phyloP scores from a whole-genome alignment of 2,113 vertebrate genomes.

The Corythoichthys intestinalis region DNA sequence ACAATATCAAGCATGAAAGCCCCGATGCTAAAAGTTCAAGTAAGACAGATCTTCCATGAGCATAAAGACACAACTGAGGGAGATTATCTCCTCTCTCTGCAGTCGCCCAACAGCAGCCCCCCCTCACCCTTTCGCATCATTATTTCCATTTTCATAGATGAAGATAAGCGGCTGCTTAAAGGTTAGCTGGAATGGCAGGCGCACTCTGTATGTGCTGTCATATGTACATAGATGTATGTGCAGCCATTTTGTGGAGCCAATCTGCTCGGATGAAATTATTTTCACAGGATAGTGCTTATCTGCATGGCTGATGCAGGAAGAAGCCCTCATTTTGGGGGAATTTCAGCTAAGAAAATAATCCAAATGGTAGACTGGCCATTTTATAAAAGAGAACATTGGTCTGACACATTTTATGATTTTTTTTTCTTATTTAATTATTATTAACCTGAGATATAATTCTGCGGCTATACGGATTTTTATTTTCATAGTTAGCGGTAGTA shows the following conservation, averaged over 20 bases:
- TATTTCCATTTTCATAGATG: constrained; percentile 26
- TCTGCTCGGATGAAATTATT: constrained; percentile 54
- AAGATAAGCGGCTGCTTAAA: constrained; percentile 41
- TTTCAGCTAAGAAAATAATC: not conserved
- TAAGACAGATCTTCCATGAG: constrained; percentile 20
- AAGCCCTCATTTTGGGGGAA: constrained; percentile 16
- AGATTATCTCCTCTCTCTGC: constrained; percentile 41
- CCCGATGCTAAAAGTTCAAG: constrained; percentile 8
- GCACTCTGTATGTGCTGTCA: constrained; percentile 41
- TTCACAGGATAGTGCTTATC: constrained; percentile 45
- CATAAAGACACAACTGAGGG: constrained; percentile 28
- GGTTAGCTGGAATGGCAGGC: constrained; percentile 38
- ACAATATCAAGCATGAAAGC: not conserved
- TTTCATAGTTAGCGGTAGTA: too few species aligned
- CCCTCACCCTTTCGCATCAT: constrained; percentile 1
- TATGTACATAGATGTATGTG: constrained; percentile 24
- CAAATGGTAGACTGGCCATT: not conserved
- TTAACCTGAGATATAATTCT: too few species aligned
- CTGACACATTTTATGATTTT: not conserved
- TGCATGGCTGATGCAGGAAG: constrained; percentile 41
- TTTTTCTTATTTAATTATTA: not conserved
- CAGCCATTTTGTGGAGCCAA: constrained; percentile 54
- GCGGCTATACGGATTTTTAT: too few species aligned
- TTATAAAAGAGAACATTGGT: not conserved
- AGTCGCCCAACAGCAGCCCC: not conserved